Base-by-base conservation (phyloP, 2,797 vertebrate genomes). In the Hippoglossus hippoglossus region DNA sequence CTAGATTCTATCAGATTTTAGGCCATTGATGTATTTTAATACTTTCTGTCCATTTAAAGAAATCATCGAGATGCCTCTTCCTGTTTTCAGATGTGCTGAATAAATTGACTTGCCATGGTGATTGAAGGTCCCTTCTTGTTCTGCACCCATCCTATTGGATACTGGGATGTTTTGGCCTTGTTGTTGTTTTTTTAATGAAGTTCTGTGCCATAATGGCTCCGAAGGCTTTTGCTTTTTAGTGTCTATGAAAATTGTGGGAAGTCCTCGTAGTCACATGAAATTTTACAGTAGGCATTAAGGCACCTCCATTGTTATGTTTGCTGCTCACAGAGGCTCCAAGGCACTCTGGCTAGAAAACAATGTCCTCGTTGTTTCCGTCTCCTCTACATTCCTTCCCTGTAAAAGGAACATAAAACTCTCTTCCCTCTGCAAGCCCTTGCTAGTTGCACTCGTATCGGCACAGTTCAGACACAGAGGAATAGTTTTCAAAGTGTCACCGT, bases 401-500 rank as follows among this genome's bases (percentile, higher is more conserved):
- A 74, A 89, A 88, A 72, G 47, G 67, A 87, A 82, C 87, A 88
- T 81, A 81, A 86, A 87, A 79, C 73, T 63, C 49, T 31, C 47
- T 71, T 63, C 50, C 63, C 60, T 60, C 65, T 68, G 68, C 26
- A 24, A 83, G 62, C 51, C 76, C 61, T 79, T 51, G 67, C 81
- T 77, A 70, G 79, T 73, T 69, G 71, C 74, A 54, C 50, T 84
- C 24, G 31, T 83, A 85, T 87, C 77, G 8, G 75, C 63, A 63
- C 76, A 68, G 79, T 78, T 82, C 71, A 76, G 80, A 72, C 87
- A 82, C 90, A 86, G 85, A 89, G 87, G 85, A 92, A 90, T 86
- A 87, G 80, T 89, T 91, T 89, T 90, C 87, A 89, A 92, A 92
- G 86, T 91, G 86, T 80, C 87, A 83, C 77, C 77, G 85, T 92